Evolutionary conservation across 2,113 vertebrate genomes (phyloP).

Genomic region (Zosterops borbonicus): DNA sequence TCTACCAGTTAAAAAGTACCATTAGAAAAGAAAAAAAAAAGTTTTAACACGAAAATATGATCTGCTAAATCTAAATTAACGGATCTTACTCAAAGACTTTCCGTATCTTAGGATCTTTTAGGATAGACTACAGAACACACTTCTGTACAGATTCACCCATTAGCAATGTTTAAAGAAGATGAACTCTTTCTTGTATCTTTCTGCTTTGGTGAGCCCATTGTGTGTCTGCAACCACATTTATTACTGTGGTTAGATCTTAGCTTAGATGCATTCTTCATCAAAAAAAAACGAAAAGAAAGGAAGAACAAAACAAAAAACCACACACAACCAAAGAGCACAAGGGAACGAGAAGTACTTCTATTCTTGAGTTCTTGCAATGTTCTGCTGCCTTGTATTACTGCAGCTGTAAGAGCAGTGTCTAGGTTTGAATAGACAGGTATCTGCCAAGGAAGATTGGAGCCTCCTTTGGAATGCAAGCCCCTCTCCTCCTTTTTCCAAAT

Average conservation of each 20-base stretch:
- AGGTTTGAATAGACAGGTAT: too few relatives aligned
- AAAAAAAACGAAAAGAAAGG: not conserved
- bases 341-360: not conserved
- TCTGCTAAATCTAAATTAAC: not conserved
- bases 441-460: too few relatives aligned
- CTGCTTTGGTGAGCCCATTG: not conserved
- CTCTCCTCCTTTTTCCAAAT: too few relatives aligned
- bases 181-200: not conserved
- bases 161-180: not conserved
- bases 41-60: not conserved
- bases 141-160: fast-evolving
- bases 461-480: too few relatives aligned
- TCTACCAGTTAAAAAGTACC: not conserved
- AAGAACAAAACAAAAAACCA: not conserved
- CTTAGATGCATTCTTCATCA: not conserved
- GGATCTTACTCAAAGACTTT: not conserved
- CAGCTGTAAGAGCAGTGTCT: not conserved
- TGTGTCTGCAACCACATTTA: not conserved
- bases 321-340: not conserved
- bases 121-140: not conserved
- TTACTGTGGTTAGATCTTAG: not conserved
- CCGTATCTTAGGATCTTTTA: not conserved
- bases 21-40: not conserved
- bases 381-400: not conserved
- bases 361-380: not conserved